Evolutionary conservation across 2,797 vertebrate species (phyloP).

Genomic region (Coilia nasus): DNA sequence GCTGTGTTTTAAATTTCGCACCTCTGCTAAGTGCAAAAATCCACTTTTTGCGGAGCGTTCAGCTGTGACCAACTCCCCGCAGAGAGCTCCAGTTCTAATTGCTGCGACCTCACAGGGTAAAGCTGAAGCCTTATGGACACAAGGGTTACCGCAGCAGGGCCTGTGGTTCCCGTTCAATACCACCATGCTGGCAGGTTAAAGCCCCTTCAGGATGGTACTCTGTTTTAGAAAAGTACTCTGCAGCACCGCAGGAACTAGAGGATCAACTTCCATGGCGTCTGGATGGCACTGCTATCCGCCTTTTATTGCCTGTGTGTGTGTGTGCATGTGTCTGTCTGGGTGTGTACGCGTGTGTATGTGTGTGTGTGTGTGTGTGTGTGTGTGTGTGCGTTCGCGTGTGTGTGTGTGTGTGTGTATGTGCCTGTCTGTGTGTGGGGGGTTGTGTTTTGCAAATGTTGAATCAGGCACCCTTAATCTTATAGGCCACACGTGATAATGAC

Average conservation of each 20-base stretch:
- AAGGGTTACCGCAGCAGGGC: neutral
- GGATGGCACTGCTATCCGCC: neutral
- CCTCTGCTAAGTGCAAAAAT: constrained; percentile 16
- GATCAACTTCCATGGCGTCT: neutral
- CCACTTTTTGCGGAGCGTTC: neutral
- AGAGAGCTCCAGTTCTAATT: neutral
- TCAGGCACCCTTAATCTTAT: constrained; percentile 47
- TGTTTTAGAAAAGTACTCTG: neutral
- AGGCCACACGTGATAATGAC: constrained; percentile 37
- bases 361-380: neutral
- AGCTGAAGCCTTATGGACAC: neutral
- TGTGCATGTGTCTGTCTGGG: neutral
- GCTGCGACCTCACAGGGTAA: neutral
- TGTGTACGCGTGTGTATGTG: neutral
- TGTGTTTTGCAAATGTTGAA: constrained; percentile 18
- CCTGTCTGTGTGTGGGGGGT: neutral
- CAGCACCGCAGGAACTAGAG: neutral
- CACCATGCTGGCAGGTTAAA: neutral
- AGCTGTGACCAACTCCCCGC: neutral
- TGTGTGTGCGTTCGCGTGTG: neutral
- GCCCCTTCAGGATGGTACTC: neutral
- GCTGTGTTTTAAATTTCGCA: neutral
- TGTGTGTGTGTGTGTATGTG: too few species aligned
- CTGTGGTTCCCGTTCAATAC: neutral
- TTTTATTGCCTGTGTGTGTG: neutral